Base-by-base conservation (phyloP, 2,113 vertebrate genomes). In the Podarcis cretensis region DNA sequence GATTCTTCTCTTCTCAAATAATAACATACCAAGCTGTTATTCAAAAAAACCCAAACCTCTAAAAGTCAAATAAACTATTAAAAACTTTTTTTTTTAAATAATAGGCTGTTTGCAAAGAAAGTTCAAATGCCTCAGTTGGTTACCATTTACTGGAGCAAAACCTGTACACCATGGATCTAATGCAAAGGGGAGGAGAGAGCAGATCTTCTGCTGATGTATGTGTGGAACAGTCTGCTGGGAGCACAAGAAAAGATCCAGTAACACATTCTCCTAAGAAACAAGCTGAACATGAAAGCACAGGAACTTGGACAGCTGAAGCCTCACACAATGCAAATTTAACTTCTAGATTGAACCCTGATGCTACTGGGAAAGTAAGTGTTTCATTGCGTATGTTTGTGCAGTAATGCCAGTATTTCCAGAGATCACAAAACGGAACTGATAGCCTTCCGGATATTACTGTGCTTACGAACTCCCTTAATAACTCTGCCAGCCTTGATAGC, bases 51-150 rank as follows among this genome's bases (percentile, higher is more conserved):
- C 37, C 37, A 27, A 13, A 78, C 35, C 90, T 84, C 23, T 88
- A 23, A 37, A 18, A 65, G 12, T 75, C 76, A 30, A 77, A 35
- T 68, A 68, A 69, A 63, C 18, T 30, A 83, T 3, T 27, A 89
- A 25, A 75, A 90, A 86, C 25, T 6, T 54, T 90, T 57, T 87
- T 78, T 76, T 96, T 83, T 94, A 93, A 48, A 96, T 43, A 7
- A 81, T 94, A 98, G 97, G 94, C 95, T 85, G 13, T 92, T 93
- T 96, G 83, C 73, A 95, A 97, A 91, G 97, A 95, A 84, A 90
- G 94, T 92, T 95, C 86, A 86, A 69, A 92, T 91, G 79, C 69
- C 85, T 76, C 89, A 85, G 81, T 90, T 88, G 96, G 94, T 92
- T 92, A 94, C 25, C 83, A 7, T 9, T 75, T 96, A 32, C 94